Evolutionary conservation across 2,888 invertebrate species (phyloP), one percentile per base, ranked within the genome.

Genomic region (Morpho helenor): DNA sequence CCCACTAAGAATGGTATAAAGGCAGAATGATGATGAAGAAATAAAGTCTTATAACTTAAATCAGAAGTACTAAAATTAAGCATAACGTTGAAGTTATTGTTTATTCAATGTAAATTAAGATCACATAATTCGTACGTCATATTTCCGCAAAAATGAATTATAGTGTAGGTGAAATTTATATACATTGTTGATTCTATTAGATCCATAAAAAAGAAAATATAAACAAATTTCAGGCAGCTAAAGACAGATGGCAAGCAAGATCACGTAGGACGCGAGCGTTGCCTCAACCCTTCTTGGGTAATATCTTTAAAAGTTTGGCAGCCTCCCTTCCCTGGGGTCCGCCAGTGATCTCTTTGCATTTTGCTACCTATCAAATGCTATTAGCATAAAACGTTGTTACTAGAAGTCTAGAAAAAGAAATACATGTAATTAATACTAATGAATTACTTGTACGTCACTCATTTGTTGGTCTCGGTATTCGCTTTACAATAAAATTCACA

Each of bases 221-320:
- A 86, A 85, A 85, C 80, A 86, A 81, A 85, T 83, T 83, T 81
- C 78, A 77, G 74, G 73, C 73, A 74, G 70, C 74, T 71, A 79
- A 87, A 89, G 87, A 89, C 86, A 86, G 85, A 89, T 87, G 87
- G 85, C 84, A 77, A 72, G 62, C 58, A 65, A 66, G 80, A 87
- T 82, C 88, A 87, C 86, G 88, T 84, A 85, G 81, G 82, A 85
- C 84, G 77, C 78, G 68, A 74, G 56, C 69, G 69, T 64, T 64
- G 72, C 71, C 74, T 79, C 86, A 88, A 88, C 87, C 89, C 88
- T 87, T 88, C 83, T 75, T 68, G 82, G 81, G 82, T 89, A 88
- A 91, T 90, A 90, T 90, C 90, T 90, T 91, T 91, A 91, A 91
- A 90, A 91, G 88, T 91, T 91, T 77, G 68, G 65, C 68, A 62